Evolutionary conservation across 2,797 vertebrate species (phyloP).

Genomic region (Adrianichthys oophorus): DNA sequence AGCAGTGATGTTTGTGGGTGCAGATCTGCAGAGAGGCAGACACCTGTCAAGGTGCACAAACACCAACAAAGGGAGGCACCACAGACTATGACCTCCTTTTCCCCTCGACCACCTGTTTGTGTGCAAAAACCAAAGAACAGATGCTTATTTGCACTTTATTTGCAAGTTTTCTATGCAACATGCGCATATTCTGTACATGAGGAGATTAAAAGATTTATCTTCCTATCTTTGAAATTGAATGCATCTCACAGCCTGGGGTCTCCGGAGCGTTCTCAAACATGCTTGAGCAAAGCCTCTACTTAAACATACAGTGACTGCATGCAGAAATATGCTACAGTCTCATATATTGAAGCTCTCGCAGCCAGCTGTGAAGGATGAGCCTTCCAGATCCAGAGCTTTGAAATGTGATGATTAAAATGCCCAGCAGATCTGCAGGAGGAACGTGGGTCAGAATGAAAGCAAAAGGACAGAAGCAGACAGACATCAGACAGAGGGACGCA

Average conservation of each 20-base stretch:
- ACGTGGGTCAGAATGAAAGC: constrained; percentile 43
- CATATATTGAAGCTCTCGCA: constrained; percentile 7
- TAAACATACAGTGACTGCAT: constrained; percentile 4
- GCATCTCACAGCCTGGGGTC: not conserved
- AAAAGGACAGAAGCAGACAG: constrained; percentile 39
- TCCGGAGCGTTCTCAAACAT: constrained; percentile 10
- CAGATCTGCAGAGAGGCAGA: constrained; percentile 20
- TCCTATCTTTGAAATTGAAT: not conserved
- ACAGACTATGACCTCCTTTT: constrained; percentile 30
- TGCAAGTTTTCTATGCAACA: not conserved
- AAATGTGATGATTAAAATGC: constrained; percentile 60
- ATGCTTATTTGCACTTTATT: constrained; percentile 8
- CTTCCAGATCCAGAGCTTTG: constrained; percentile 32
- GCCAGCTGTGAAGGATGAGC: constrained; percentile 32
- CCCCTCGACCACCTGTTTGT: constrained; percentile 38
- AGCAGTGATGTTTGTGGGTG: constrained; percentile 29
- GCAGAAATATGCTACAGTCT: not conserved
- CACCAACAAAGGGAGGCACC: constrained; percentile 15
- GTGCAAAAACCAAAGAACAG: constrained; percentile 10
- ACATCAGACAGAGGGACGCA: constrained; percentile 3
- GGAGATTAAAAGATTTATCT: constrained; percentile 1
- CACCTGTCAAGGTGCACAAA: constrained; percentile 42
- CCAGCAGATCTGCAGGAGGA: constrained; percentile 51
- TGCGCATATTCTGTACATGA: not conserved
- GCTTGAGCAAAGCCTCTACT: constrained; percentile 19